Base-by-base conservation (phyloP, 64 coral and sea anemone genomes). In the Montipora capricornis region DNA sequence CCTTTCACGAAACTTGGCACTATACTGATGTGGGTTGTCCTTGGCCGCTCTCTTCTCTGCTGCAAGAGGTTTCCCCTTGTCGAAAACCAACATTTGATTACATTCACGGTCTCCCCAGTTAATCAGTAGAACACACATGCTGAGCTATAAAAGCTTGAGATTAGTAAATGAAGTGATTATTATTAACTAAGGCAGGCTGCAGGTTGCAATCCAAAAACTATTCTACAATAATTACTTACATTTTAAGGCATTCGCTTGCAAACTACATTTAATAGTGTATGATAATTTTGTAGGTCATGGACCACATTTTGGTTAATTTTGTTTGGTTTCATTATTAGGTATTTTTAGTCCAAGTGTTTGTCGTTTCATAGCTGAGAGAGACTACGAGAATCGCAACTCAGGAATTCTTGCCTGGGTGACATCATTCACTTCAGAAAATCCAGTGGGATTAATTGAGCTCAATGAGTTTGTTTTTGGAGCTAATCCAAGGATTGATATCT, bases 401-500 rank as follows among this genome's bases (percentile, higher is more conserved):
- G 85, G 88, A 20, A 92, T 93, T 22, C 74, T 92, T 37, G 89
- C 98, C 11, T 94, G 84, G 92, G 95, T 99, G 20, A 99, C 89
- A 59, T 92, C 92, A 24, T 89, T 99, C 62, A 44, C 52, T 87
- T 79, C 89, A 50, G 95, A 92, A 55, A 75, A 90, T 14, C 74
- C 84, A 75, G 67, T 94, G 26, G 98, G 98, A 86, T 82, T 96
- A 22, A 80, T 99, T 29, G 95, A 96, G 47, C 70, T 99, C n/a
- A 99, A 96, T 83, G 89, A 99, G 2, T 99, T 99, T 94, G 98
- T 99, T 13, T 99, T 99, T 93, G 95, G 92, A 79, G 68, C 88
- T 16, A 99, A 99, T 66, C 95, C 98, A 92, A 96, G 98, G 69
- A 92, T 99, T 89, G 98, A 99, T 78, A 99, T 99, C 53, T 75